These are phyloP conservation scores for Augochlorella aurata DNA, from an alignment of 2,888 invertebrate species.

Conservation along the genomic window DNA sequence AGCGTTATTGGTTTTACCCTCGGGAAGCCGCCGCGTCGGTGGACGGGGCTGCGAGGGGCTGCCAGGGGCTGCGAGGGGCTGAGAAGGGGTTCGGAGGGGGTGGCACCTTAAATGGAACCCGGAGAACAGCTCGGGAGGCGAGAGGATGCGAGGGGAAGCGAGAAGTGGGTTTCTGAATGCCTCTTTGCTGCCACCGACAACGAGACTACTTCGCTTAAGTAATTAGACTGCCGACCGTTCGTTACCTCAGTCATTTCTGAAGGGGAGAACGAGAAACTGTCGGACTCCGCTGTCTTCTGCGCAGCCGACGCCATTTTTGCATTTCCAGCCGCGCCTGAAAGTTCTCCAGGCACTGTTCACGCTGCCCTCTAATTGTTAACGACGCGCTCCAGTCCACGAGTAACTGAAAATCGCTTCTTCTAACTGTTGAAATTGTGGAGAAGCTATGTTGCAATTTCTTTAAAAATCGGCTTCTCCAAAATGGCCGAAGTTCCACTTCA, in stretches of 20 bases:
- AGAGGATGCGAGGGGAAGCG: conserved; percentile 39
- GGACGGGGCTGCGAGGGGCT: conserved; percentile 28
- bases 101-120: conserved; percentile 60
- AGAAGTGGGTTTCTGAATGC: conserved; percentile 57
- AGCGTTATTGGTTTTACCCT: conserved; percentile 80
- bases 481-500: no score
- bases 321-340: background rate
- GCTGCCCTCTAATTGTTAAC: background rate
- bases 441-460: no score
- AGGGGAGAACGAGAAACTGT: conserved; percentile 64
- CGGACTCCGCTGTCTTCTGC: conserved; percentile 14
- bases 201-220: conserved; percentile 78
- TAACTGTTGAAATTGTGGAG: no score
- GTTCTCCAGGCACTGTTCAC: background rate
- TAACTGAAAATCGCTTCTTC: no score
- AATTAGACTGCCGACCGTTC: conserved; percentile 79
- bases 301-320: conserved; percentile 5
- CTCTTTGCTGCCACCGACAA: conserved; percentile 66
- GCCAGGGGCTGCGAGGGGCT: conserved; percentile 35
- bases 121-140: conserved; percentile 28
- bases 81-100: background rate
- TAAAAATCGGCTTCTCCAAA: no score
- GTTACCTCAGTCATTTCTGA: conserved; percentile 75
- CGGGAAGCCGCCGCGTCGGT: conserved; percentile 53
- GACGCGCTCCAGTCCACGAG: no score